These are phyloP conservation scores for Alcedo atthis DNA, from an alignment of 2,797 vertebrate species.

Conservation along the genomic window DNA sequence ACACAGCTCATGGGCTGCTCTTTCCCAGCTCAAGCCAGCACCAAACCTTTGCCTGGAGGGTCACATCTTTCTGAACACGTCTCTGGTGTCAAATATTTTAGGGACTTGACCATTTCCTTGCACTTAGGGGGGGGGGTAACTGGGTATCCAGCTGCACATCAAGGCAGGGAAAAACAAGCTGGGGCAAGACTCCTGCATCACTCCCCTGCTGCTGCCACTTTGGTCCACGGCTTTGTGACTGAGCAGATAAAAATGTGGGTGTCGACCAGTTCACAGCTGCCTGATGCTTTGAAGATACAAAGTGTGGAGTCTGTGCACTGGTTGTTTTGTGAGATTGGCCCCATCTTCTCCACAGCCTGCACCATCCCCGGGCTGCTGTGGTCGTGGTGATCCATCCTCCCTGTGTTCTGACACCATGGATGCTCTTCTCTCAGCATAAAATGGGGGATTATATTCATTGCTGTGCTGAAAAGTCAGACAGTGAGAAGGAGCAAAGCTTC, in stretches of 20 bases:
- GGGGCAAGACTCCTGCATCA: background rate
- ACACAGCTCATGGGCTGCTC: background rate
- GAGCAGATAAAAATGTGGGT: background rate
- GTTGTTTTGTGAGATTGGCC: background rate
- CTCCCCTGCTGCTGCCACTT: rapidly evolving
- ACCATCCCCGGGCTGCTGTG: background rate
- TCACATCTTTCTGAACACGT: background rate
- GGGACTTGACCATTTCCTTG: background rate
- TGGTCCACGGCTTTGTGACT: rapidly evolving
- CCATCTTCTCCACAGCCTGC: background rate
- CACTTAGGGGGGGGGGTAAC: background rate
- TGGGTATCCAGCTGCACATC: background rate
- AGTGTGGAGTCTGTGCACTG: rapidly evolving
- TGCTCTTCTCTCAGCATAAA: background rate
- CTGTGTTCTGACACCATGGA: rapidly evolving
- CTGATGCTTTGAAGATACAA: background rate
- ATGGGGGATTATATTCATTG: background rate
- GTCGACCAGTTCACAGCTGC: background rate
- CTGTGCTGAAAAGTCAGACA: background rate
- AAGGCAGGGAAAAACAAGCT: background rate
- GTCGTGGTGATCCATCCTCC: background rate
- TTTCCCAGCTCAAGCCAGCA: background rate
- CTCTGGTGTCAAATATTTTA: background rate
- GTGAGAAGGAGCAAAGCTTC: background rate
- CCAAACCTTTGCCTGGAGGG: background rate